Percentiles rank a stretch among this genome's conserved stretches.
These are phyloP conservation scores for Diorhabda sublineata DNA, from an alignment of 1,140 invertebrate species.

Conservation along the genomic window DNA sequence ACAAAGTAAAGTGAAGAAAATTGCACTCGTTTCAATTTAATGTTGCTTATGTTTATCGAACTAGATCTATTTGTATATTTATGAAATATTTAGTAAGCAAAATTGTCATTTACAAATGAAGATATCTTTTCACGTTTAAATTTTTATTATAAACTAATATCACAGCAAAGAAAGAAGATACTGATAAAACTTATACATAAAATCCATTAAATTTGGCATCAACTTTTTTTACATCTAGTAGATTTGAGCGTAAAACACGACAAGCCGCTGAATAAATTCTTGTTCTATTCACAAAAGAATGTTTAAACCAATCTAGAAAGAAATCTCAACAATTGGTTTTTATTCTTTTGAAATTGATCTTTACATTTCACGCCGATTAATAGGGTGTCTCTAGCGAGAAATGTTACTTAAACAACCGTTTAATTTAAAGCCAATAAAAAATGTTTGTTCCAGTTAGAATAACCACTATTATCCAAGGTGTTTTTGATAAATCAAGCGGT, in stretches of 20 bases:
- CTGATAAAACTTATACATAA: background rate
- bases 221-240: background rate
- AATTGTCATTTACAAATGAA: too few relatives aligned
- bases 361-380: conserved; percentile 2
- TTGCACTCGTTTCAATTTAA: too few relatives aligned
- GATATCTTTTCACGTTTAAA: too few relatives aligned
- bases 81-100: too few relatives aligned
- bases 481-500: too few relatives aligned
- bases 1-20: too few relatives aligned
- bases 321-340: conserved; percentile 1
- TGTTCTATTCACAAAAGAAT: background rate
- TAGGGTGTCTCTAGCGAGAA: background rate
- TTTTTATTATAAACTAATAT: too few relatives aligned
- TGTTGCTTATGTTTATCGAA: too few relatives aligned
- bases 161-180: too few relatives aligned
- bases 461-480: too few relatives aligned
- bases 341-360: background rate
- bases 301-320: background rate
- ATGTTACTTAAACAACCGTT: background rate
- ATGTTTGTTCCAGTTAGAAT: background rate
- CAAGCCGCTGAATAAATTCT: conserved; percentile 2
- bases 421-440: background rate
- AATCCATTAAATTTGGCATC: background rate
- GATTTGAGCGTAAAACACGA: conserved; percentile 1
- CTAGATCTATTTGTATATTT: too few relatives aligned